A percentile compares a stretch with the other conserved stretches of the same genome.
phyloP scores from a whole-genome alignment of 2,888 invertebrate species.

The Drosophila histrio region DNA sequence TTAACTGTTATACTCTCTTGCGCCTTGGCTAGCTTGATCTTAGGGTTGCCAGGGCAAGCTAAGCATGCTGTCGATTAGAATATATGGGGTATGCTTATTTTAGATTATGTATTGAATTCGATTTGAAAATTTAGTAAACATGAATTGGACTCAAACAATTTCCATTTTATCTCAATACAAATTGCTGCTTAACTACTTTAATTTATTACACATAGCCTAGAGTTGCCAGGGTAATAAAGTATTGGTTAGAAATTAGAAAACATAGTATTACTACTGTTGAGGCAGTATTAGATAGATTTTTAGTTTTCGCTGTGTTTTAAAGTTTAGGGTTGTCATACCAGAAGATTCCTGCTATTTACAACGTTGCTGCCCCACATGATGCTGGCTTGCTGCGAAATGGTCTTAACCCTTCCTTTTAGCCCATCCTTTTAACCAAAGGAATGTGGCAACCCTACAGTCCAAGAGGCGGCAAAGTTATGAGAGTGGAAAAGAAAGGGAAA shows the following conservation, averaged over 20 bases:
- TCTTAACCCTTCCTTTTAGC: slow-evolving; percentile 17
- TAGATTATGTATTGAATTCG: no score
- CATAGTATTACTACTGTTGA: not conserved
- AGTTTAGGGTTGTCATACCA: not conserved
- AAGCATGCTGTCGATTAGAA: no score
- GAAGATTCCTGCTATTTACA: not conserved
- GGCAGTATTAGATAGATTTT: not conserved
- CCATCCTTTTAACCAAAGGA: slow-evolving; percentile 6
- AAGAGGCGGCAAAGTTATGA: slow-evolving; percentile 58
- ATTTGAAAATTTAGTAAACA: no score
- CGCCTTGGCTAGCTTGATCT: not conserved
- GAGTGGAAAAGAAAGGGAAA: slow-evolving; percentile 11
- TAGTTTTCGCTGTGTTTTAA: not conserved
- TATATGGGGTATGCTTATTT: no score
- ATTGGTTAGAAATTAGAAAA: not conserved
- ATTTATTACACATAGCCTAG: not conserved
- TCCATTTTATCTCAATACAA: no score
- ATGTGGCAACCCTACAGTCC: slow-evolving; percentile 27
- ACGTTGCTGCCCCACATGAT: slow-evolving; percentile 21
- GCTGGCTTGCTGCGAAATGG: not conserved
- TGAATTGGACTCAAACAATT: no score
- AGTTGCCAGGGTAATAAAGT: not conserved
- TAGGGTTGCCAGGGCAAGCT: not conserved
- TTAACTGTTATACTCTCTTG: no score
- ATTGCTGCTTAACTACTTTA: not conserved